Evolutionary conservation across 2,797 vertebrate genomes (phyloP).

Genomic region (Petrocephalus schoutedeni): DNA sequence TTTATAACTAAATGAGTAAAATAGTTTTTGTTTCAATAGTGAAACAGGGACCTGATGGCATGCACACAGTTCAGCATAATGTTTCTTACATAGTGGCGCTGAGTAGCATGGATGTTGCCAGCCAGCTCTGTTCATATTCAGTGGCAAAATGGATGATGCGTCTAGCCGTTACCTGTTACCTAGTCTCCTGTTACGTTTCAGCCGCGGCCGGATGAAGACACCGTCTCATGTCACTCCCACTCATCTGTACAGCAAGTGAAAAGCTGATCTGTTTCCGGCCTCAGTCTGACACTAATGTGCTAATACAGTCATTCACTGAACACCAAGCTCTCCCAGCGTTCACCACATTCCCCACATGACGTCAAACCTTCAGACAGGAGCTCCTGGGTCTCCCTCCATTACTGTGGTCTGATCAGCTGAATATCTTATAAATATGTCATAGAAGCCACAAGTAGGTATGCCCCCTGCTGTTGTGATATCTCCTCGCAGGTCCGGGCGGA

Average conservation of each 20-base stretch:
- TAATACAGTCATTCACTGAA: background rate
- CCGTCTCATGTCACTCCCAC: background rate
- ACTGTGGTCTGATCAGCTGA: background rate
- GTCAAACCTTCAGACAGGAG: background rate
- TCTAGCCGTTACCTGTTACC: too few relatives aligned
- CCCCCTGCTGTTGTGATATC: background rate
- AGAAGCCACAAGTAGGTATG: background rate
- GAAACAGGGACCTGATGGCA: background rate
- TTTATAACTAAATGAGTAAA: background rate
- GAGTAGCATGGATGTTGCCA: background rate
- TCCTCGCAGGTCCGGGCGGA: background rate
- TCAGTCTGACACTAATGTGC: slow-evolving; percentile 1
- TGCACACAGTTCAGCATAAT: background rate
- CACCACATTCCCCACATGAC: background rate
- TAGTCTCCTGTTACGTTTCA: background rate
- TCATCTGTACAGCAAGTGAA: background rate
- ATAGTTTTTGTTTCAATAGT: background rate
- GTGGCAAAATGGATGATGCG: background rate
- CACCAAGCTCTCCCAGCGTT: background rate
- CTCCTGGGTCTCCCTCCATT: background rate
- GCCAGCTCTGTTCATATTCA: background rate
- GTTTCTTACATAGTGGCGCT: background rate
- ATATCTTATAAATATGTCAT: background rate
- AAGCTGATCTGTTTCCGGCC: background rate
- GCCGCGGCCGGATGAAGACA: background rate